Base-by-base conservation (phyloP, 2,888 invertebrate species). In the Marasmarcha lunaedactyla region DNA sequence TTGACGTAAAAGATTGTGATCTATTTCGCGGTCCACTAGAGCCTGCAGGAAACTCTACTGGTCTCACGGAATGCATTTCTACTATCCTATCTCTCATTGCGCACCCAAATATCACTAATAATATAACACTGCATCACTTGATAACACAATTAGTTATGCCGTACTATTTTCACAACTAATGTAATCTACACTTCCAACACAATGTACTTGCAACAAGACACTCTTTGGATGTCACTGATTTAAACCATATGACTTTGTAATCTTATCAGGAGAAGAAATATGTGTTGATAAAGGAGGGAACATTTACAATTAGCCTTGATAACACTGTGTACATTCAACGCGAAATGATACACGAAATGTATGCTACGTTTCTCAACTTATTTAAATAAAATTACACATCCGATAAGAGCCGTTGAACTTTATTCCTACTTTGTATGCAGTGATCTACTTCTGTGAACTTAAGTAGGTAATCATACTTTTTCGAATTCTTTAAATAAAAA, bases 241-340 rank as follows among this genome's bases (percentile, higher is more conserved):
- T 52, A 55, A 57, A 55, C 68, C 78, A 68, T 76, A 78, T 77
- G 77, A 79, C 74, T 59, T 58, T 46, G 59, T 71, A 69, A 78
- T 77, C 78, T 79, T 77, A 79, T 79, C 79, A 54, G 52, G 43
- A 43, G 50, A 60, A 66, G 69, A 67, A 73, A 69, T 62, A 59
- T 52, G 62, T 54, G n/a, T 57, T 63, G 76, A 76, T 76, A 78
- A 77, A 68, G 60, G 64, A 63, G 64, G 63, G 59, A 64, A 56
- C 69, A 61, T 58, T 55, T 62, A 67, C 72, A 78, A 77, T 77
- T 77, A 79, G 61, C 71, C 59, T 51, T 56, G 49, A 34, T 34
- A 14, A 34, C 30, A 10, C 20, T 20, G 20, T 7, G 3, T 7
- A 20, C 20, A 20, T 20, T 20, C 20, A 20, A 7, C 20, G 20